Evolutionary conservation across 2,888 invertebrate species (phyloP).

Genomic region (Cephus rjabovi): DNA sequence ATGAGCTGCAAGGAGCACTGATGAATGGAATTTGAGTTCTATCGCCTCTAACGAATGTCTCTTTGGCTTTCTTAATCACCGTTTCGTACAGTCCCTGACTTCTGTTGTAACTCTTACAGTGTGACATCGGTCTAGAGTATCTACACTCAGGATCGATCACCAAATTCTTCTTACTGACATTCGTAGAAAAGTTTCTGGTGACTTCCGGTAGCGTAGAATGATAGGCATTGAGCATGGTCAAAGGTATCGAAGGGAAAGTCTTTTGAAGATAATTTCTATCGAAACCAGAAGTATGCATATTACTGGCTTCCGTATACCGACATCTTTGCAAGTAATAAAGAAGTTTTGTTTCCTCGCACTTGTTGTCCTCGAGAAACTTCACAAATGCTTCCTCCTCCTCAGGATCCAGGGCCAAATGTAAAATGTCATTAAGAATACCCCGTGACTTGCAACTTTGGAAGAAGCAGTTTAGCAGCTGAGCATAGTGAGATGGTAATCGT

Average conservation of each 20-base stretch:
- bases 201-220: slow-evolving; percentile 56
- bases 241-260: slow-evolving; percentile 33
- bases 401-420: slow-evolving; percentile 73
- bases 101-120: slow-evolving; percentile 38
- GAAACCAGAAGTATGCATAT: slow-evolving; percentile 23
- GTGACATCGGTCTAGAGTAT: slow-evolving; percentile 59
- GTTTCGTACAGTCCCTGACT: slow-evolving; percentile 46
- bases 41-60: slow-evolving; percentile 50
- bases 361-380: slow-evolving; percentile 74
- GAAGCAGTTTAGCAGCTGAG: slow-evolving; percentile 51
- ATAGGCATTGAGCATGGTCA: slow-evolving; percentile 52
- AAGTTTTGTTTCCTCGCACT: slow-evolving; percentile 76
- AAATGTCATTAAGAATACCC: slow-evolving; percentile 63
- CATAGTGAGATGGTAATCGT: slow-evolving; percentile 55
- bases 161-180: slow-evolving; percentile 16
- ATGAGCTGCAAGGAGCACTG: slow-evolving; percentile 53
- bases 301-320: slow-evolving; percentile 56
- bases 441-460: slow-evolving; percentile 55
- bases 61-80: slow-evolving; percentile 51
- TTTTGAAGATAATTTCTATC: slow-evolving; percentile 12
- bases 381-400: slow-evolving; percentile 78
- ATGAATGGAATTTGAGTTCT: slow-evolving; percentile 55
- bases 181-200: slow-evolving; percentile 47
- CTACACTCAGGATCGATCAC: slow-evolving; percentile 34
- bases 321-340: slow-evolving; percentile 78